These are phyloP conservation scores for Neodiprion virginianus DNA, from an alignment of 1,140 invertebrate species.

Conservation along the genomic window DNA sequence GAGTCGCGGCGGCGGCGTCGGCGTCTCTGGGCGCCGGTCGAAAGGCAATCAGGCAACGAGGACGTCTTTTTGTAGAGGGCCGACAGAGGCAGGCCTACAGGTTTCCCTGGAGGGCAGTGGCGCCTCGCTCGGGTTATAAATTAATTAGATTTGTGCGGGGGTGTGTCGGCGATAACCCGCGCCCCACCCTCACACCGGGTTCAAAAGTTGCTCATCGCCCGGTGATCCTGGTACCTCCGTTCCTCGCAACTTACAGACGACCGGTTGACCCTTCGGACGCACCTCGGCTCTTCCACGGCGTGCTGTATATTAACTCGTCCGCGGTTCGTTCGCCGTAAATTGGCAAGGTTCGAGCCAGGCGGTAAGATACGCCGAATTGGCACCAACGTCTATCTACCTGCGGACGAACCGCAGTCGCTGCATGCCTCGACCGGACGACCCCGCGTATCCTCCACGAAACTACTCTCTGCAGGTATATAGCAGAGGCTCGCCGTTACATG, in stretches of 20 bases:
- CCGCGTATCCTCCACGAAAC: too few species aligned
- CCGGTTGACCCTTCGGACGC: slow-evolving; percentile 23
- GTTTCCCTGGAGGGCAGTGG: slow-evolving; percentile 39
- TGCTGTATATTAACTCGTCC: slow-evolving; percentile 21
- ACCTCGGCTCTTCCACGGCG: slow-evolving; percentile 26
- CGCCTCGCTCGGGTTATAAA: slow-evolving; percentile 57
- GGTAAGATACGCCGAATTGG: too few species aligned
- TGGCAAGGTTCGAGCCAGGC: too few species aligned
- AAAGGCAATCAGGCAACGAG: slow-evolving; percentile 11
- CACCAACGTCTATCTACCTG: too few species aligned
- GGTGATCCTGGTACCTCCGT: slow-evolving; percentile 30
- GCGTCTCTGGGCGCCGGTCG: background rate
- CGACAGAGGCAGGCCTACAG: background rate
- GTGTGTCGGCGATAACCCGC: slow-evolving; percentile 51
- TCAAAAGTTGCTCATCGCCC: slow-evolving; percentile 30
- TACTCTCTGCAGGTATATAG: too few species aligned
- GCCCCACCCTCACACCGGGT: slow-evolving; percentile 31
- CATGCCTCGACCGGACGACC: too few species aligned
- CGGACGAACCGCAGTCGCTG: too few species aligned
- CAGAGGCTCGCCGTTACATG: slow-evolving; percentile 22
- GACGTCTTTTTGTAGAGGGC: slow-evolving; percentile 16
- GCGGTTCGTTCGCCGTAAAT: background rate
- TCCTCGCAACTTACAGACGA: slow-evolving; percentile 23
- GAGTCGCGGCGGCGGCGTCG: background rate
- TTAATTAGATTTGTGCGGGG: slow-evolving; percentile 62